Conservation (phyloP, 2,888 invertebrate genomes). For the Schizaphis graminum region DNA sequence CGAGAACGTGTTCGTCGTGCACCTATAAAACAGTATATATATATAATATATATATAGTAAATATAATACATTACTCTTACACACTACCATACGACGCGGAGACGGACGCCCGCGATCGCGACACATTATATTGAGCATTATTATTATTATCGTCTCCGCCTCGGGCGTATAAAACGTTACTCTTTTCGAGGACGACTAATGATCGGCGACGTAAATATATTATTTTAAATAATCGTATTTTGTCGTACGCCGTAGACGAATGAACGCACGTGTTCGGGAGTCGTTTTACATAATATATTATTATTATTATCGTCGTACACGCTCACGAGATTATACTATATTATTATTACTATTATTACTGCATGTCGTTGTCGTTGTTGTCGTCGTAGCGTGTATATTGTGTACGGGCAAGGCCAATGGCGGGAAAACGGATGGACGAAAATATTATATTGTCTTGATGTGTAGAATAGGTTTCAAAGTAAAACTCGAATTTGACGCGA, state of each 20-base stretch:
- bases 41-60: background rate
- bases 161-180: background rate
- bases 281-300: slow-evolving; percentile 42
- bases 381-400: background rate
- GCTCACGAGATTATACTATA: slow-evolving; percentile 2
- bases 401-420: background rate
- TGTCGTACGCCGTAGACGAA: slow-evolving; percentile 10
- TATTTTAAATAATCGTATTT: slow-evolving; percentile 28
- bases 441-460: background rate
- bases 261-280: slow-evolving; percentile 51
- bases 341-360: background rate
- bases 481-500: too few species aligned
- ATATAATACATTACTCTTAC: background rate
- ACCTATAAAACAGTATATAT: background rate
- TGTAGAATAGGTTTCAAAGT: too few species aligned
- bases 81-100: background rate
- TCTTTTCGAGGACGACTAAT: slow-evolving; percentile 5
- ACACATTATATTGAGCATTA: background rate
- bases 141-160: background rate
- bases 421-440: background rate
- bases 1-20: background rate
- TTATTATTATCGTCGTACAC: background rate
- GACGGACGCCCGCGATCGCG: background rate
- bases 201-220: slow-evolving; percentile 34
- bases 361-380: background rate